Evolutionary conservation across 2,797 vertebrate species (phyloP).

Genomic region (Telmatherina bonti): DNA sequence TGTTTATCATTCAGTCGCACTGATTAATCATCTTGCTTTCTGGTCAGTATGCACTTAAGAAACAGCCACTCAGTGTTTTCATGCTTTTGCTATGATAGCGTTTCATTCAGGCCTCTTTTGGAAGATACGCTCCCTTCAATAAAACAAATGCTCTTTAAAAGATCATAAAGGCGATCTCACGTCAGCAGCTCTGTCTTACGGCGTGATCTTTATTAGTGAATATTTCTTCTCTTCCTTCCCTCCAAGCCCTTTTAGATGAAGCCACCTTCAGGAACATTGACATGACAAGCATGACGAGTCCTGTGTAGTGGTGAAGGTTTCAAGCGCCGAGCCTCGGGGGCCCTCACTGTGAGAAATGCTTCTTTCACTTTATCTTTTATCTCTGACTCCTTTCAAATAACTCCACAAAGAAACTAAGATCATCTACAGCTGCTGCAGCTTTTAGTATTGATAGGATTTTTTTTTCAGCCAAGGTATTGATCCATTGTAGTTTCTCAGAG

Average conservation of each 20-base stretch:
- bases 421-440: conserved; percentile 41
- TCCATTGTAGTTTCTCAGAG: conserved; percentile 31
- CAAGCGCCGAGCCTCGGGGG: conserved; percentile 53
- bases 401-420: conserved; percentile 66
- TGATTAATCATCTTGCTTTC: neutral
- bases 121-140: conserved; percentile 6
- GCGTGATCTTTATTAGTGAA: conserved; percentile 21
- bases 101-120: neutral
- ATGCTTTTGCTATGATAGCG: neutral
- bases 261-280: conserved; percentile 59
- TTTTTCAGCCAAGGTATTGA: conserved; percentile 35
- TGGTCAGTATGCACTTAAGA: neutral
- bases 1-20: neutral
- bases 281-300: conserved; percentile 61
- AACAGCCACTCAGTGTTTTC: neutral
- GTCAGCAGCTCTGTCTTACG: conserved; percentile 10
- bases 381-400: conserved; percentile 51
- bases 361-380: conserved; percentile 54
- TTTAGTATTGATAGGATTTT: conserved; percentile 41
- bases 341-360: conserved; percentile 50
- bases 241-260: conserved; percentile 38
- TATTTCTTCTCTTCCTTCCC: conserved; percentile 45
- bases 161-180: neutral
- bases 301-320: conserved; percentile 48
- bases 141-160: conserved; percentile 34